Evolutionary conservation across 37 sponge, comb jelly and placozoan genomes (phyloP).

Genomic region (Oopsacas minuta): DNA sequence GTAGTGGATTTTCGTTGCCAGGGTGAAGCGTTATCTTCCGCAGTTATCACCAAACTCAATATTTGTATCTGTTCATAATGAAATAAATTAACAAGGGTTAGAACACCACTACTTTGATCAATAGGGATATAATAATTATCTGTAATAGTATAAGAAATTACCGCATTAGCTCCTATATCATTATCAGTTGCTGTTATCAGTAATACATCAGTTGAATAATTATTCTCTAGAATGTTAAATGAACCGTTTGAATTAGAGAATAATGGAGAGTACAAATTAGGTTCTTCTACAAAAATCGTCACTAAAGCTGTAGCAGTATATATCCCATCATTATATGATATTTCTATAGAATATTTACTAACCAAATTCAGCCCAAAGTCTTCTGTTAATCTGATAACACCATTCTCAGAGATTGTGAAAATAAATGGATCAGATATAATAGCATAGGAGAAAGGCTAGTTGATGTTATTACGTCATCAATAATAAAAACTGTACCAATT

Average conservation of each 20-base stretch:
- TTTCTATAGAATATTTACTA: background rate
- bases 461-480: background rate
- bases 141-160: background rate
- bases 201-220: background rate
- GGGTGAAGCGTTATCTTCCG: conserved; percentile 1
- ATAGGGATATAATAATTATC: background rate
- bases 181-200: background rate
- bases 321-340: background rate
- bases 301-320: background rate
- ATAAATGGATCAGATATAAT: background rate
- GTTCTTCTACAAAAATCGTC: background rate
- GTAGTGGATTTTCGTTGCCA: background rate
- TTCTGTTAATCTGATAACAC: background rate
- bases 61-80: background rate
- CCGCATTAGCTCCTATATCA: background rate
- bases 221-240: background rate
- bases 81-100: background rate
- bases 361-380: background rate
- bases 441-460: background rate
- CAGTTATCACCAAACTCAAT: background rate
- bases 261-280: background rate
- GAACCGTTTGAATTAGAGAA: background rate
- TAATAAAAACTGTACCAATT: background rate
- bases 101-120: background rate
- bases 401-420: background rate